Evolutionary conservation across 2,113 vertebrate species (phyloP).

Genomic region (Narcine bancroftii): DNA sequence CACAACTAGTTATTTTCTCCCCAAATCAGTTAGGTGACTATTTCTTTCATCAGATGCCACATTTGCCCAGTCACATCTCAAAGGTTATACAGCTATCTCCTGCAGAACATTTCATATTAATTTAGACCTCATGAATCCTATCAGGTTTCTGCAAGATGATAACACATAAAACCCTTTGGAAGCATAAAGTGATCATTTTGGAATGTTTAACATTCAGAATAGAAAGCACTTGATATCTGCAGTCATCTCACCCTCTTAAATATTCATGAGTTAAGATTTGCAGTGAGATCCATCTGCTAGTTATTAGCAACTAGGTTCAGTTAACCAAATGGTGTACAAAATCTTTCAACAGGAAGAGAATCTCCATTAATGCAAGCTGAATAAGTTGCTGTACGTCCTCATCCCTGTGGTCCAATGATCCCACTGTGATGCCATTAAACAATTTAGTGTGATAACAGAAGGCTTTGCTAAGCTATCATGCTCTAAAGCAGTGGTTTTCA

Average conservation of each 20-base stretch:
- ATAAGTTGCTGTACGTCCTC: neutral
- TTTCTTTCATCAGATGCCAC: neutral
- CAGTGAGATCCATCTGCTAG: neutral
- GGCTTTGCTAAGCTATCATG: neutral
- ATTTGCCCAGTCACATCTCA: neutral
- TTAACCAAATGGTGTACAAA: neutral
- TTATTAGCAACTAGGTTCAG: neutral
- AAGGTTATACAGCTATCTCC: neutral
- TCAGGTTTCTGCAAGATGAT: conserved; percentile 6
- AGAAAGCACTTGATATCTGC: neutral
- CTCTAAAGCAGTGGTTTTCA: neutral
- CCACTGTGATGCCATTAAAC: neutral
- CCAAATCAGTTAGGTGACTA: neutral
- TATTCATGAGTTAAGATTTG: neutral
- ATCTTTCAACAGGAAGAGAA: neutral
- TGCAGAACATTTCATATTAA: neutral
- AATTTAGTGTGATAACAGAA: neutral
- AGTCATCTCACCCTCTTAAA: neutral
- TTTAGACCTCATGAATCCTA: neutral
- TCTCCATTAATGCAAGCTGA: neutral
- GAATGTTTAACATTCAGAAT: neutral
- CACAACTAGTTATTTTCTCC: neutral
- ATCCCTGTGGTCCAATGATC: neutral
- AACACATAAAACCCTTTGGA: neutral
- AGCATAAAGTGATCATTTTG: neutral